These are phyloP conservation scores for Heliconius erato DNA, from an alignment of 2,888 invertebrate genomes.

Conservation along the genomic window DNA sequence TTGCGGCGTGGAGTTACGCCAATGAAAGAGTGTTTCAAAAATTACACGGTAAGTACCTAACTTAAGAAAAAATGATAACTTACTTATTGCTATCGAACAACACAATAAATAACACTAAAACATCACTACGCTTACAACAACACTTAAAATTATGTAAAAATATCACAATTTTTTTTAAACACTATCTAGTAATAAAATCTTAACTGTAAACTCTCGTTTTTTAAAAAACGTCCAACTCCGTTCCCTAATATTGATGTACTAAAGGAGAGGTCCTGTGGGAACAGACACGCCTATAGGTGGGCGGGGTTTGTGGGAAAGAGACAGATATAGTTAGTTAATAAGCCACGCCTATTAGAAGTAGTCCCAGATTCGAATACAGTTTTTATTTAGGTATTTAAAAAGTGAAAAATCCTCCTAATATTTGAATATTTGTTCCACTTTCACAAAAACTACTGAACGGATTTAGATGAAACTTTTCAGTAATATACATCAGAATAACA, in stretches of 20 bases:
- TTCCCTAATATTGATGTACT: constrained; percentile 7
- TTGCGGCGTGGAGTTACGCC: neutral
- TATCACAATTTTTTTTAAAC: neutral
- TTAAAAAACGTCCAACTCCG: neutral
- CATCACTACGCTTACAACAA: neutral
- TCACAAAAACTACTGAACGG: too few species aligned
- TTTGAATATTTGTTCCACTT: neutral
- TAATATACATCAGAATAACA: too few species aligned
- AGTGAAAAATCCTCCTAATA: too few species aligned
- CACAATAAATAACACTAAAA: neutral
- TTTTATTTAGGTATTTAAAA: too few species aligned
- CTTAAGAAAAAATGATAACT: neutral
- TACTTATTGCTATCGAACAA: neutral
- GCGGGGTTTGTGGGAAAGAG: constrained; percentile 19
- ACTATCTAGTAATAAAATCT: neutral
- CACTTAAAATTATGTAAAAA: neutral
- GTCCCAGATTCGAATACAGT: neutral
- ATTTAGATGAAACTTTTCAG: too few species aligned
- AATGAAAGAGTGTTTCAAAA: neutral
- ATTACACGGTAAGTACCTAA: neutral
- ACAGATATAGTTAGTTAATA: neutral
- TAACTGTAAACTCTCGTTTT: neutral
- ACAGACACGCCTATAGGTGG: constrained; percentile 7
- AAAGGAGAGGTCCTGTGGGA: constrained; percentile 17
- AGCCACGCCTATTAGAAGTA: neutral